Evolutionary conservation across 2,113 vertebrate species (phyloP).

Genomic region (Marmota flaviventris): DNA sequence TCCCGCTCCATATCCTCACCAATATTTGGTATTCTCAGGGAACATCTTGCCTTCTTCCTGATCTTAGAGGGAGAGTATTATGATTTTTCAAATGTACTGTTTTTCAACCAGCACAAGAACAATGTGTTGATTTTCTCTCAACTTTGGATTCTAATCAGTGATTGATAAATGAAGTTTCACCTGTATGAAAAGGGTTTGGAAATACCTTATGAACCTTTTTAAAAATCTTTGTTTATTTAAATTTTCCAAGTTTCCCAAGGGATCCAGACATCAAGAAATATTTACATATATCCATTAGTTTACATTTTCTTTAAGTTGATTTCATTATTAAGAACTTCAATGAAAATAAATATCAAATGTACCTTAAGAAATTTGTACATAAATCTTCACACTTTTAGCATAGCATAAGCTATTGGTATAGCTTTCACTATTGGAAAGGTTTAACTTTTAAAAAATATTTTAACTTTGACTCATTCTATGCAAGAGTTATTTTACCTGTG

Average conservation of each 20-base stretch:
- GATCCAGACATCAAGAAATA: neutral
- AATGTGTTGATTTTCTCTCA: neutral
- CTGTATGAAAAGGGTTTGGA: neutral
- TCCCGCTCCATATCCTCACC: neutral
- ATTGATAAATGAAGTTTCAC: neutral
- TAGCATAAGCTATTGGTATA: neutral
- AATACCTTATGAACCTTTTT: neutral
- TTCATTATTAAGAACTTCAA: conserved; percentile 44
- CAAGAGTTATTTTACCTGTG: conserved; percentile 80
- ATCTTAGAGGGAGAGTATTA: neutral
- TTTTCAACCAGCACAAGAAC: neutral
- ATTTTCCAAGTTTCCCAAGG: neutral
- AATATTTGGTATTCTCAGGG: neutral
- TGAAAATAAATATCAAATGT: neutral
- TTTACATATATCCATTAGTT: neutral
- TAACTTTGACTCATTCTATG: conserved; percentile 77
- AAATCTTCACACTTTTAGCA: neutral
- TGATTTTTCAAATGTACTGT: neutral
- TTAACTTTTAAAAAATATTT: conserved; percentile 67
- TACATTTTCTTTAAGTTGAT: conserved; percentile 7
- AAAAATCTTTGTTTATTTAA: neutral
- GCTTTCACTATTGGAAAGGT: conserved; percentile 75
- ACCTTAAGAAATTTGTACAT: neutral
- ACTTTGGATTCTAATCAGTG: neutral
- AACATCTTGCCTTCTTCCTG: neutral